These are phyloP conservation scores for Amphiprion percula DNA, from an alignment of 2,113 vertebrate genomes.

Conservation along the genomic window DNA sequence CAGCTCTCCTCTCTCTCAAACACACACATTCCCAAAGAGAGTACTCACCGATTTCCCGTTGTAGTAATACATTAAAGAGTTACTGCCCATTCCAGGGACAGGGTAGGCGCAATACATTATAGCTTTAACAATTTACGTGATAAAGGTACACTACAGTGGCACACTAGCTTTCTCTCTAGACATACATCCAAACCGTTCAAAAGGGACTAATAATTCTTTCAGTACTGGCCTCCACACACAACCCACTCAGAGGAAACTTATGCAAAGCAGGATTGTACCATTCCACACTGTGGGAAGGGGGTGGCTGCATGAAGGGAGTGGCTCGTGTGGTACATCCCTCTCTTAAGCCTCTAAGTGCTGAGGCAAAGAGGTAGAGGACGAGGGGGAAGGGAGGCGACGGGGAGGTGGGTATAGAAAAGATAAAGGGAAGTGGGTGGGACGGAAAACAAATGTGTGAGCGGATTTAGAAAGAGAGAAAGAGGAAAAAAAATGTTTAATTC, in stretches of 20 bases:
- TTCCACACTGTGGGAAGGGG: constrained; percentile 80
- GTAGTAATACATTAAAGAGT: constrained; percentile 99
- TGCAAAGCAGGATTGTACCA: constrained; percentile 97
- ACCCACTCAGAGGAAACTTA: constrained; percentile 95
- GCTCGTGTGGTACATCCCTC: constrained; percentile 77
- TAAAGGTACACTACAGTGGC: constrained; percentile 66
- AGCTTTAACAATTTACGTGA: constrained; percentile 68
- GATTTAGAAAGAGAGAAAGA: constrained; percentile 72
- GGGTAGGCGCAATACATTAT: constrained; percentile 98
- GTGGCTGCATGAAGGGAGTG: constrained; percentile 76
- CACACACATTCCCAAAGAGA: constrained; percentile 78
- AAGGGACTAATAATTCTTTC: constrained; percentile 89
- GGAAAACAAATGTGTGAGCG: constrained; percentile 82
- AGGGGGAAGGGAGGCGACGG: constrained; percentile 64
- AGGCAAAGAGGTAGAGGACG: constrained; percentile 79
- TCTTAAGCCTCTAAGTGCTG: constrained; percentile 84
- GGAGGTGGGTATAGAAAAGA: constrained; percentile 69
- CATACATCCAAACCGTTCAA: constrained; percentile 89
- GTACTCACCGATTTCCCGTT: constrained; percentile 97
- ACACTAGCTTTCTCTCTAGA: constrained; percentile 84
- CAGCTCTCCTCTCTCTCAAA: constrained; percentile 42
- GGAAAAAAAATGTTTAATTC: constrained; percentile 63
- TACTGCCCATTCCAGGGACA: constrained; percentile 96
- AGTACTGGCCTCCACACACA: constrained; percentile 90
- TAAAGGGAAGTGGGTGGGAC: constrained; percentile 79